phyloP scores from a whole-genome alignment of 2,113 vertebrate genomes.

The Heterotis niloticus region DNA sequence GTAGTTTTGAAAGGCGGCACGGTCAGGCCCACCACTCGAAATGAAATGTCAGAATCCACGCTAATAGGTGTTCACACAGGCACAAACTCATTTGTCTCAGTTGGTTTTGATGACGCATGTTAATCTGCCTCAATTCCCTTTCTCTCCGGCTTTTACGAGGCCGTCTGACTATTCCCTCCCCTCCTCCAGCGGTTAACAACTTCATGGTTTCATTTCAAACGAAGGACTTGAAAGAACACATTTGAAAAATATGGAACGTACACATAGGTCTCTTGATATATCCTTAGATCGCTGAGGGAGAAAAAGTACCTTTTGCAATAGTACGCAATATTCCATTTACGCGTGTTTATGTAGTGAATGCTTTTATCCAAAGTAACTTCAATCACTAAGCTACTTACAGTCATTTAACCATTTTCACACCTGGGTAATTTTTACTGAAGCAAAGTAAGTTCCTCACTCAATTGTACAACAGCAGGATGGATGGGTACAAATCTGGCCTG shows the following conservation, averaged over 20 bases:
- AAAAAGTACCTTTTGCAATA: no score
- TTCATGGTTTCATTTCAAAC: not conserved
- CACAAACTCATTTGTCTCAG: not conserved
- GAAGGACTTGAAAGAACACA: not conserved
- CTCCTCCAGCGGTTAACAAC: not conserved
- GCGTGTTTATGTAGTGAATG: not conserved
- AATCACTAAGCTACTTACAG: no score
- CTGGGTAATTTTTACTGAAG: no score
- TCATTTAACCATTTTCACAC: no score
- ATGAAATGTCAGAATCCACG: not conserved
- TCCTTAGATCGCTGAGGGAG: not conserved
- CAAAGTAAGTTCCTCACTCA: no score
- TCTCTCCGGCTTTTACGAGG: not conserved
- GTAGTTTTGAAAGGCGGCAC: not conserved
- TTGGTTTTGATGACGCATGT: slow-evolving; percentile 12
- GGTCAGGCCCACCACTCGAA: not conserved
- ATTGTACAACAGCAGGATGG: no score
- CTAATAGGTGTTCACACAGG: not conserved
- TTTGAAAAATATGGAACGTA: not conserved
- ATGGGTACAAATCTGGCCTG: no score
- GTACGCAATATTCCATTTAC: not conserved
- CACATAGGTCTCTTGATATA: not conserved
- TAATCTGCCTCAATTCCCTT: slow-evolving; percentile 1
- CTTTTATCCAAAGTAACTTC: no score
- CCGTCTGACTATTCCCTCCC: not conserved